Conservation (phyloP, 2,113 vertebrate genomes). For the Calyptommatus sinebrachiatus region DNA sequence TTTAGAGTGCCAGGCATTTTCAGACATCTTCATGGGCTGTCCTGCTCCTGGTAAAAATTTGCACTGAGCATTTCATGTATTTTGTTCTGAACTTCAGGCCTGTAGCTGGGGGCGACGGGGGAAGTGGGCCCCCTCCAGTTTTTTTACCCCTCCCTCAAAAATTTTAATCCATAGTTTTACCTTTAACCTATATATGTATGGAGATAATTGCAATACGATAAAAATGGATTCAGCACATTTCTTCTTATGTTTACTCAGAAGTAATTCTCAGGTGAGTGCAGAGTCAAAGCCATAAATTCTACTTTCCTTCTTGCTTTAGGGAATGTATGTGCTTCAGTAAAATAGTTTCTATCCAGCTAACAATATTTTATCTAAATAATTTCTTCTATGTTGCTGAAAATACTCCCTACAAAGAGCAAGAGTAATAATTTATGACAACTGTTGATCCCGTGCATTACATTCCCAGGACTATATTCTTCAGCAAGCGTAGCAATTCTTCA, state of each 20-base stretch:
- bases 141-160: too few species aligned
- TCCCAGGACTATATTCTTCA: constrained; percentile 11
- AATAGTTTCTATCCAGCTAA: constrained; percentile 6
- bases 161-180: background rate
- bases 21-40: too few species aligned
- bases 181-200: background rate
- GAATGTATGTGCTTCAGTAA: constrained; percentile 27
- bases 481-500: accelerated
- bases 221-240: too few species aligned
- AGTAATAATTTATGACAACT: background rate
- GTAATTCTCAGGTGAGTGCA: background rate
- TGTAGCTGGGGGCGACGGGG: too few species aligned
- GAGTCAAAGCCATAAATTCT: background rate
- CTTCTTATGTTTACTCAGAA: background rate
- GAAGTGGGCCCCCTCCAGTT: too few species aligned
- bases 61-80: too few species aligned
- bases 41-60: too few species aligned
- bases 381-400: constrained; percentile 33
- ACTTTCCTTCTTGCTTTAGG: background rate
- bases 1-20: too few species aligned
- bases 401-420: constrained; percentile 35
- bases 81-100: too few species aligned
- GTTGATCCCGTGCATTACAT: background rate
- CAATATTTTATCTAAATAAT: constrained; percentile 15
- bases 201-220: background rate